phyloP scores from a whole-genome alignment of 2,113 vertebrate species.

The Cottus gobio region DNA sequence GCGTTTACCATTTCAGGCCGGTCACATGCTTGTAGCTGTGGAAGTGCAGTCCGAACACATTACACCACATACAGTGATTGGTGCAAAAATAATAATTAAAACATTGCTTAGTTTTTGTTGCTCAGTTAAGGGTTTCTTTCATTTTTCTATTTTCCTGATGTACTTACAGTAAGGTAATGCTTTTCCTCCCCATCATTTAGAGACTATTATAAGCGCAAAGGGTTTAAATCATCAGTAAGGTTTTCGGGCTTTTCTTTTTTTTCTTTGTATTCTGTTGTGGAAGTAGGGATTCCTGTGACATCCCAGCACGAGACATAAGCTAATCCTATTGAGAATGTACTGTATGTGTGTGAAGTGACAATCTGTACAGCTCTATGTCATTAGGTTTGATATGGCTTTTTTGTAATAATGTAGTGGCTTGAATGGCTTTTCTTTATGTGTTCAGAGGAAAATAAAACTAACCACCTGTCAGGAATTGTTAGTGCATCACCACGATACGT shows the following conservation, averaged over 20 bases:
- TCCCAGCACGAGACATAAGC: slow-evolving; percentile 75
- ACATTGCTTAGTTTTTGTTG: slow-evolving; percentile 53
- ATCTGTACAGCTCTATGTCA: slow-evolving; percentile 75
- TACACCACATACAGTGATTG: slow-evolving; percentile 27
- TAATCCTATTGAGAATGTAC: slow-evolving; percentile 81
- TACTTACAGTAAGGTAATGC: slow-evolving; percentile 37
- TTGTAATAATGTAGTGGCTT: slow-evolving; percentile 75
- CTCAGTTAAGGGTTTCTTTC: slow-evolving; percentile 47
- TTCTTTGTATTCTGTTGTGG: slow-evolving; percentile 66
- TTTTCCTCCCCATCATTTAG: slow-evolving; percentile 48
- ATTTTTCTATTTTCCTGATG: slow-evolving; percentile 22
- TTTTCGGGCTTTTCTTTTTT: slow-evolving; percentile 49
- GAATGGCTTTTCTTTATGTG: slow-evolving; percentile 71
- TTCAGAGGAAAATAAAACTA: slow-evolving; percentile 73
- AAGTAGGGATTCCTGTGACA: slow-evolving; percentile 75
- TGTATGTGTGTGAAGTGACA: slow-evolving; percentile 81
- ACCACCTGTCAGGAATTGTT: slow-evolving; percentile 63
- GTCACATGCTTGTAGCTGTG: slow-evolving; percentile 58
- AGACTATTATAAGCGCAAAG: slow-evolving; percentile 47
- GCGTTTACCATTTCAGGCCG: slow-evolving; percentile 67
- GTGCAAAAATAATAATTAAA: slow-evolving; percentile 46
- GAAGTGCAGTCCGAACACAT: slow-evolving; percentile 48
- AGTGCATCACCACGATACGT: slow-evolving; percentile 32
- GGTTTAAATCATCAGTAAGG: slow-evolving; percentile 55
- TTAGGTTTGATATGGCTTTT: slow-evolving; percentile 74